phyloP scores from a whole-genome alignment of 2,113 vertebrate genomes.

The Nyctereutes procyonoides region DNA sequence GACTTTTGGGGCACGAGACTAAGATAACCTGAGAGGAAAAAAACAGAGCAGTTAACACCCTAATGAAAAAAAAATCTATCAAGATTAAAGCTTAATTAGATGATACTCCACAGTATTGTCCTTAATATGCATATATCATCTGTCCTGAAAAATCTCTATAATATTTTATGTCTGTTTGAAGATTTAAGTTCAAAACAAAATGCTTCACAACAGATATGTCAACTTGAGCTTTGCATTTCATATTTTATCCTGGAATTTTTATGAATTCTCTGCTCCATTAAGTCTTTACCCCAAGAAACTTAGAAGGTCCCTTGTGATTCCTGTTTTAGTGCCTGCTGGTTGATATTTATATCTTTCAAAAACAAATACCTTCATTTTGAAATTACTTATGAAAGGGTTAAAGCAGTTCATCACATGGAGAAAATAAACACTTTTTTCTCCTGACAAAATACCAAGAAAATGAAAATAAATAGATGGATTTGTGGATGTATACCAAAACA shows the following conservation, averaged over 20 bases:
- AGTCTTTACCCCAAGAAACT: conserved; percentile 1
- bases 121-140: neutral
- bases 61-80: neutral
- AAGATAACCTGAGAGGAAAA: neutral
- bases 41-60: neutral
- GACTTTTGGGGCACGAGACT: neutral
- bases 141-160: neutral
- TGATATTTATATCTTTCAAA: conserved; percentile 29
- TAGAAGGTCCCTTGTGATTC: neutral
- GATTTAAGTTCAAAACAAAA: conserved; percentile 33
- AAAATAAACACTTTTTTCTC: conserved; percentile 28
- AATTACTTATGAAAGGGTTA: conserved; percentile 54
- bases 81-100: neutral
- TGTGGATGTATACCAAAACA: conserved; percentile 12
- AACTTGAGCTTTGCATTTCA: neutral
- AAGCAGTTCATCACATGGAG: neutral
- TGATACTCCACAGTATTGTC: neutral
- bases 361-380: conserved; percentile 28
- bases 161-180: neutral
- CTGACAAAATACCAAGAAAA: conserved; percentile 52
- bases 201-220: neutral
- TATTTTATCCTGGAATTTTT: conserved; percentile 42
- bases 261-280: conserved; percentile 36
- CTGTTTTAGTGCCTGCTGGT: neutral
- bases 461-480: conserved; percentile 64